Percentiles rank a stretch among this genome's conserved stretches.
These are phyloP conservation scores for Gymnobelideus leadbeateri DNA, from an alignment of 2,113 vertebrate genomes.

Conservation along the genomic window DNA sequence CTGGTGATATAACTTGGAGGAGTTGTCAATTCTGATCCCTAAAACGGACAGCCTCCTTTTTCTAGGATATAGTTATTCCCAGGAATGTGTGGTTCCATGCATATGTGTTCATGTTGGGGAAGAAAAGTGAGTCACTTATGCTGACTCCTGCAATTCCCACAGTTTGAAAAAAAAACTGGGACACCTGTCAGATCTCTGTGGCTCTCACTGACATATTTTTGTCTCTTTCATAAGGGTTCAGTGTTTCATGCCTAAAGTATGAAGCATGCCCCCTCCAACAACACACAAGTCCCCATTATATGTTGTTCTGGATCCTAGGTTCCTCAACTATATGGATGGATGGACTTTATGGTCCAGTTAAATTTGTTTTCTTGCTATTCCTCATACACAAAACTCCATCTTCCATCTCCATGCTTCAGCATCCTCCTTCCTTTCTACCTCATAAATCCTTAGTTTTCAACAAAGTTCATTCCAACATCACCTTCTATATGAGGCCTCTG, in stretches of 20 bases:
- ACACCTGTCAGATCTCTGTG: background rate
- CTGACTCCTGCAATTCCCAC: background rate
- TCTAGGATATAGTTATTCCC: background rate
- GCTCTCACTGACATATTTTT: background rate
- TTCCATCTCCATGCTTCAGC: background rate
- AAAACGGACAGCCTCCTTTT: background rate
- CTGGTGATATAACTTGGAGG: background rate
- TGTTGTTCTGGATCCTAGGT: background rate
- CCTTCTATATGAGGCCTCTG: background rate
- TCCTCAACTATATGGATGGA: background rate
- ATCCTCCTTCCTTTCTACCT: background rate
- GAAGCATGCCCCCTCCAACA: background rate
- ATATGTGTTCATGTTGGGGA: background rate
- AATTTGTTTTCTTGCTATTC: background rate
- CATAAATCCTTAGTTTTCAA: background rate
- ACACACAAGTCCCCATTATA: background rate
- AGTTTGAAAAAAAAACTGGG: background rate
- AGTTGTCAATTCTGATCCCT: background rate
- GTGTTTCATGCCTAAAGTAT: background rate
- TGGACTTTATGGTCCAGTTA: background rate
- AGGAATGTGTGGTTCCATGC: background rate
- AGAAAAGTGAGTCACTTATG: background rate
- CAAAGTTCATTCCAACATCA: background rate
- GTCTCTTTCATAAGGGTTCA: background rate
- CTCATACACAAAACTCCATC: background rate